Conservation (phyloP, 2,113 vertebrate genomes). For the Cyprinodon variegatus region DNA sequence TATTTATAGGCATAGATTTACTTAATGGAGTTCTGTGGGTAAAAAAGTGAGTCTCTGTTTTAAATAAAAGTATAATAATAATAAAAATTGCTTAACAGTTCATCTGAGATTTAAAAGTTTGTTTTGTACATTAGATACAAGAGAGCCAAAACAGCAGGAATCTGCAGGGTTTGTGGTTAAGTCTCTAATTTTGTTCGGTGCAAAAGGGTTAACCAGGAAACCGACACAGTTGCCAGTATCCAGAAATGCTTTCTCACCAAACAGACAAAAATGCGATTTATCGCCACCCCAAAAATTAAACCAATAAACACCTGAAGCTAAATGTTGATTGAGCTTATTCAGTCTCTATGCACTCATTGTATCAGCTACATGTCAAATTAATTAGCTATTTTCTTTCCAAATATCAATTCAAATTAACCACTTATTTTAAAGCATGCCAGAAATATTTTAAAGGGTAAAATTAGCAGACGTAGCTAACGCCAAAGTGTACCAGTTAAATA, state of each 20-base stretch:
- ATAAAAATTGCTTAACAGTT: no score
- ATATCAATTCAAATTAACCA: neutral
- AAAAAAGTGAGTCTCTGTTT: no score
- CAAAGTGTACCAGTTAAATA: constrained; percentile 24
- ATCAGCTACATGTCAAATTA: neutral
- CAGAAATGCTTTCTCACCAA: neutral
- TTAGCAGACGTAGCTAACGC: constrained; percentile 19
- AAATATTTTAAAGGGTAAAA: constrained; percentile 8
- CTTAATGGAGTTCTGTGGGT: no score
- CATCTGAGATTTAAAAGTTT: no score
- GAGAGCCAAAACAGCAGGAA: no score
- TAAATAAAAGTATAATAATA: no score
- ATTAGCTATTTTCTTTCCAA: neutral
- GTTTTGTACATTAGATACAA: no score
- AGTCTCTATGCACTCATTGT: neutral
- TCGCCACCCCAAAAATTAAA: neutral
- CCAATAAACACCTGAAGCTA: neutral
- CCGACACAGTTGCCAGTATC: neutral
- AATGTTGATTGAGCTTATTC: neutral
- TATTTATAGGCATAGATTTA: no score
- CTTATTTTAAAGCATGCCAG: neutral
- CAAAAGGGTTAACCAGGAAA: neutral
- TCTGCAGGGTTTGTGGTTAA: neutral
- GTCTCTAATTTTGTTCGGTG: neutral
- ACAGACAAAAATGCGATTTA: neutral